Conservation (phyloP, 2,113 vertebrate species). For the Ictidomys tridecemlineatus region DNA sequence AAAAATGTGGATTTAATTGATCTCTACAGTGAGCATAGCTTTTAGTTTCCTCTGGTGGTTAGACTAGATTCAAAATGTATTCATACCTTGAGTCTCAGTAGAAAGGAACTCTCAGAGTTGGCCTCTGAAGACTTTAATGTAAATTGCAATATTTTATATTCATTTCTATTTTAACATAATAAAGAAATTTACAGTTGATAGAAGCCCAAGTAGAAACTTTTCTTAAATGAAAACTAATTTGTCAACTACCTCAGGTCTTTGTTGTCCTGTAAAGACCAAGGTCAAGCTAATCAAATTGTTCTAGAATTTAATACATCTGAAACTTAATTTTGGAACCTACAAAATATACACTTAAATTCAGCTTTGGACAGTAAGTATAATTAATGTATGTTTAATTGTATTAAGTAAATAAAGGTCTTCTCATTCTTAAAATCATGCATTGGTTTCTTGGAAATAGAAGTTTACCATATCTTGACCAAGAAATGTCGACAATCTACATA, state of each 20-base stretch:
- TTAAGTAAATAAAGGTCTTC: neutral
- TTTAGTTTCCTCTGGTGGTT: conserved; percentile 5
- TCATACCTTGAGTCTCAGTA: neutral
- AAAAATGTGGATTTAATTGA: neutral
- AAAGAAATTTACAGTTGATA: neutral
- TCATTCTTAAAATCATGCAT: neutral
- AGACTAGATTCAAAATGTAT: conserved; percentile 39
- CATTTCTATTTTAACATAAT: conserved; percentile 17
- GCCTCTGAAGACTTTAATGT: conserved; percentile 21
- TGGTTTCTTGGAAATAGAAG: neutral
- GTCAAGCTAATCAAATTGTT: neutral
- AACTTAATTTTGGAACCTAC: neutral
- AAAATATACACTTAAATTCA: neutral
- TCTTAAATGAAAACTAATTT: neutral
- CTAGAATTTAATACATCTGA: neutral
- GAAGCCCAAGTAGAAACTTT: neutral
- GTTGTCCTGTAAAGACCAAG: neutral
- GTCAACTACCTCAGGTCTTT: neutral
- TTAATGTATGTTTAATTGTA: neutral
- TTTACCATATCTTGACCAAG: neutral
- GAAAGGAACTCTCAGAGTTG: neutral
- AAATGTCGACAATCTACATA: neutral
- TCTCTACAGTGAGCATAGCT: neutral
- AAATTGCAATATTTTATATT: conserved; percentile 34
- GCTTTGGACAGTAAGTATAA: neutral